Conservation (phyloP, 2,113 vertebrate species). For the Coptodon rendalli region DNA sequence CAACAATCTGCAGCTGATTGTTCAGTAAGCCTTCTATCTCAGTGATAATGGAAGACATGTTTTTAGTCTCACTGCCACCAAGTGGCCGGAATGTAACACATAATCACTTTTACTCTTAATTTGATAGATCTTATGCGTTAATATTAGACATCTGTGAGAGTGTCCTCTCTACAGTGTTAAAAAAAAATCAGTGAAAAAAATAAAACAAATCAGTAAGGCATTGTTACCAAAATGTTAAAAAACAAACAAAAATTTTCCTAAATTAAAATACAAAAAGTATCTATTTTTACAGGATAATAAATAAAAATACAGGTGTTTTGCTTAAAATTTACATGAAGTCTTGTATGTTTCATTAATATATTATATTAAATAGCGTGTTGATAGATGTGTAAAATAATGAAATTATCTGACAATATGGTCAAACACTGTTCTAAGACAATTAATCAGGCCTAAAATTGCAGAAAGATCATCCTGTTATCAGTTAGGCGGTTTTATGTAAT, state of each 20-base stretch:
- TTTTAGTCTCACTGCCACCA: not conserved
- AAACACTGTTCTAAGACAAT: not conserved
- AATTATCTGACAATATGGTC: not conserved
- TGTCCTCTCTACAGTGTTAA: not conserved
- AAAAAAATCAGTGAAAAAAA: not conserved
- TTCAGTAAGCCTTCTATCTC: not conserved
- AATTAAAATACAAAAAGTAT: not conserved
- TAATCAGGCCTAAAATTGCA: not conserved
- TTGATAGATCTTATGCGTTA: not conserved
- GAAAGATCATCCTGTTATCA: not conserved
- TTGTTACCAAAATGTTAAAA: not conserved
- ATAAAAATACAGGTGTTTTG: not conserved
- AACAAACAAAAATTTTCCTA: accelerated
- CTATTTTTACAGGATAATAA: not conserved
- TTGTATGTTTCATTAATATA: not conserved
- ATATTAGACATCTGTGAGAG: not conserved
- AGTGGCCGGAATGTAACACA: not conserved
- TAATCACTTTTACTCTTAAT: not conserved
- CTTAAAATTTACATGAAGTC: not conserved
- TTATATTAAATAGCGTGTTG: not conserved
- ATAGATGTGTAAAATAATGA: not conserved
- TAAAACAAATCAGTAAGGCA: not conserved
- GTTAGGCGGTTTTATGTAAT: not conserved
- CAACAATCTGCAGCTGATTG: not conserved
- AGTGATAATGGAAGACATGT: not conserved